These are phyloP conservation scores for Mesembrinibis cayennensis DNA, from an alignment of 2,113 vertebrate genomes.

Conservation along the genomic window DNA sequence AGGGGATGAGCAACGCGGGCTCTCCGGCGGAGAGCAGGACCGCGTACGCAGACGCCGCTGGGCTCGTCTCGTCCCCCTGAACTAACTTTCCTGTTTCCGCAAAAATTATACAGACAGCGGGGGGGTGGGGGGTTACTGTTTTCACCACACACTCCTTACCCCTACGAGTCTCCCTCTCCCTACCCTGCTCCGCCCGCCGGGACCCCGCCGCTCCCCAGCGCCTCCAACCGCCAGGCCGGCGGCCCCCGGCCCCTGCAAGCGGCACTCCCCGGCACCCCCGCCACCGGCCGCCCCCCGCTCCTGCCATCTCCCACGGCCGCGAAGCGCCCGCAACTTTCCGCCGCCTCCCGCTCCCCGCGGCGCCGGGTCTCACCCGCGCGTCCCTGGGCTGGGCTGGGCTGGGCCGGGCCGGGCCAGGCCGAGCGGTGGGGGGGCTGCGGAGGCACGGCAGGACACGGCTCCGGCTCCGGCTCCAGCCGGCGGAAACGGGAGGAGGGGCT, in stretches of 20 bases:
- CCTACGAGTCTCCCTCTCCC: neutral
- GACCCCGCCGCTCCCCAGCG: neutral
- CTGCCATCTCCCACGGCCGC: neutral
- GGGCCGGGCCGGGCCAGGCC: neutral
- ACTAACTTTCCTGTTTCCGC: conserved; percentile 40
- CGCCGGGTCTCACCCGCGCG: neutral
- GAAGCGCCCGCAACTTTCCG: neutral
- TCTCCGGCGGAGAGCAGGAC: neutral
- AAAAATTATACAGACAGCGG: neutral
- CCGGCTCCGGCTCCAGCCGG: conserved; percentile 44
- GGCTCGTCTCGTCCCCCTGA: neutral
- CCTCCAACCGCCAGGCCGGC: neutral
- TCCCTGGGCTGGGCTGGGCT: neutral
- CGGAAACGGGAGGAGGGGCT: conserved; percentile 74
- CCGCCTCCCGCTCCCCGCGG: neutral
- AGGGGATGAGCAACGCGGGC: neutral
- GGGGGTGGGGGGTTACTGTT: neutral
- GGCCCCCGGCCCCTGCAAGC: neutral
- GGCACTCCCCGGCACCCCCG: neutral
- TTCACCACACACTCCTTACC: neutral
- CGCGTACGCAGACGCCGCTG: neutral
- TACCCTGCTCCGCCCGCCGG: no score
- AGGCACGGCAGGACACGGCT: neutral
- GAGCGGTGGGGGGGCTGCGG: neutral
- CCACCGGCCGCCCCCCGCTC: neutral